phyloP scores from a whole-genome alignment of 2,797 vertebrate species.

The Fistularia tabacaria region DNA sequence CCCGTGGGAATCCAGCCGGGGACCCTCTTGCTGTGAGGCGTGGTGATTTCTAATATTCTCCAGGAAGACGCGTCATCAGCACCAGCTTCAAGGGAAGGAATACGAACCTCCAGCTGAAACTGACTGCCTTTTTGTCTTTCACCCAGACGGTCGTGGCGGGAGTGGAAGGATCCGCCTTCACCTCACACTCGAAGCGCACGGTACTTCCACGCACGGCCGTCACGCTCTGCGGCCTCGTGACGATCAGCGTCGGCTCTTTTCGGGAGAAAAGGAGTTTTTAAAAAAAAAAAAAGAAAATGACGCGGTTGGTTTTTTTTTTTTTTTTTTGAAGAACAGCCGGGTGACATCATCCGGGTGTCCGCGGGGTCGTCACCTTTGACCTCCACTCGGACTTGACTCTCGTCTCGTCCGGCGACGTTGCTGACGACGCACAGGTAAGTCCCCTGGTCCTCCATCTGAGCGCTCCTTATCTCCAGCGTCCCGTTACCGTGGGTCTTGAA shows the following conservation, averaged over 20 bases:
- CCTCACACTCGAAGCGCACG: slow-evolving; percentile 83
- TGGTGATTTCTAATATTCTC: too few relatives aligned
- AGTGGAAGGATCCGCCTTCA: slow-evolving; percentile 83
- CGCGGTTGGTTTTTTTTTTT: background rate
- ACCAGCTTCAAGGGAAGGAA: background rate
- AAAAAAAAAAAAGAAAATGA: background rate
- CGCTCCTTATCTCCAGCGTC: slow-evolving; percentile 86
- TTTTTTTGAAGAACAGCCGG: too few relatives aligned
- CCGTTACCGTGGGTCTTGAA: slow-evolving; percentile 87
- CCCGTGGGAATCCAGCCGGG: too few relatives aligned
- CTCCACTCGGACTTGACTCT: slow-evolving; percentile 88
- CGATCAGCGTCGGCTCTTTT: slow-evolving; percentile 86
- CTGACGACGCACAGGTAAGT: slow-evolving; percentile 89
- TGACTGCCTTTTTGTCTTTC: slow-evolving; percentile 80
- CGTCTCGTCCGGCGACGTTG: slow-evolving; percentile 89
- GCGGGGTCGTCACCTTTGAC: slow-evolving; percentile 86
- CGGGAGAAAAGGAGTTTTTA: slow-evolving; percentile 3
- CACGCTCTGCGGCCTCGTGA: slow-evolving; percentile 82
- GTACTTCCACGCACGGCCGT: slow-evolving; percentile 80
- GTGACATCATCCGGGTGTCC: too few relatives aligned
- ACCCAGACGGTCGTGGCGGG: slow-evolving; percentile 84
- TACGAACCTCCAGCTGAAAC: slow-evolving; percentile 83
- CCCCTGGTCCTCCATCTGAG: slow-evolving; percentile 87
- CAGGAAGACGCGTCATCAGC: background rate
- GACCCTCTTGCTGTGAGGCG: too few relatives aligned